These are phyloP conservation scores for Aegotheles bennettii DNA, from an alignment of 2,113 vertebrate species.

Conservation along the genomic window DNA sequence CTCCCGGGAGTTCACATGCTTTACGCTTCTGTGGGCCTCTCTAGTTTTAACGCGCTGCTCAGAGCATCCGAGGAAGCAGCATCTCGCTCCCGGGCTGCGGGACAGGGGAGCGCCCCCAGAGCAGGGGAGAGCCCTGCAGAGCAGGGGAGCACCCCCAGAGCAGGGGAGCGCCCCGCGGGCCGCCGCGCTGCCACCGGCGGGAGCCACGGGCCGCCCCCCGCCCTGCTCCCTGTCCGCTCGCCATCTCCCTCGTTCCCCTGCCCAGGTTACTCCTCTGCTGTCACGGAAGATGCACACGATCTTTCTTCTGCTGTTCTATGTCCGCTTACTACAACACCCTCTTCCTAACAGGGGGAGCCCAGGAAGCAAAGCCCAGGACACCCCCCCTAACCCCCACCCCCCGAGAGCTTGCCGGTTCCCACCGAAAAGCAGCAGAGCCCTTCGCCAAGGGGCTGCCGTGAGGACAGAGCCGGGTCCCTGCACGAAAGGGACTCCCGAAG, in stretches of 20 bases:
- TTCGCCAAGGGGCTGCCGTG: background rate
- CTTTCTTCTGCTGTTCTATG: background rate
- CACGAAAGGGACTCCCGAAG: background rate
- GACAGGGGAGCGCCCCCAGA: too few relatives aligned
- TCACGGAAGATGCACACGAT: background rate
- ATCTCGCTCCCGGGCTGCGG: background rate
- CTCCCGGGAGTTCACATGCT: background rate
- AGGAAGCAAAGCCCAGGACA: background rate
- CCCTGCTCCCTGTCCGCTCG: background rate
- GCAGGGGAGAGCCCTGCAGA: too few relatives aligned
- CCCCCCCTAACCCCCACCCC: background rate
- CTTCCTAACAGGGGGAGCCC: constrained; percentile 5
- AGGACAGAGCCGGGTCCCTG: background rate
- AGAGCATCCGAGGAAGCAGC: background rate
- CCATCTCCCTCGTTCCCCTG: background rate
- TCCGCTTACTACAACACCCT: background rate
- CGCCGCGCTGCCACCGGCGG: too few relatives aligned
- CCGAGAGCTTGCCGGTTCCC: background rate
- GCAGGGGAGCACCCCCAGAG: too few relatives aligned
- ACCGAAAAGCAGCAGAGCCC: background rate
- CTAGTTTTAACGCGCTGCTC: background rate
- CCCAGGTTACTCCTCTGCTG: background rate
- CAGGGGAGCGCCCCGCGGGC: too few relatives aligned
- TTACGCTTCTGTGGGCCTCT: background rate
- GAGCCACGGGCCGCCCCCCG: too few relatives aligned